These are phyloP conservation scores for Papilio dardanus DNA, from an alignment of 1,140 invertebrate species.

Conservation along the genomic window DNA sequence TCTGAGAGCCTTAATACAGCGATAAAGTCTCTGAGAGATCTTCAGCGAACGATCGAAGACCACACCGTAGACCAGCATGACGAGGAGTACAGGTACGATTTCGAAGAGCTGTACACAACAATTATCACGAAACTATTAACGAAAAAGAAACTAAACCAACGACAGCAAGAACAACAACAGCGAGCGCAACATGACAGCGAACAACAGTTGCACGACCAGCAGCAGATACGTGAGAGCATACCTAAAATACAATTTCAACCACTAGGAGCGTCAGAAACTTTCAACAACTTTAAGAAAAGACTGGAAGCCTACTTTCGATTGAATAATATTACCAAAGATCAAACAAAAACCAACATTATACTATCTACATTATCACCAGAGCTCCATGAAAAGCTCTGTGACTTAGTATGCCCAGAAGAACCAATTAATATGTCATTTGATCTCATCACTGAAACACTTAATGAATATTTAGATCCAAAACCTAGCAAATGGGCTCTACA, in stretches of 20 bases:
- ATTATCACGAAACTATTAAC: constrained; percentile 21
- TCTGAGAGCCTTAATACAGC: no score
- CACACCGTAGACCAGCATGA: constrained; percentile 18
- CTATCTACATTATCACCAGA: constrained; percentile 35
- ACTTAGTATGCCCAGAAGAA: constrained; percentile 39
- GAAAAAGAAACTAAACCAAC: no score
- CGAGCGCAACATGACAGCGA: no score
- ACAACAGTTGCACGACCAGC: no score
- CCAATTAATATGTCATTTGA: constrained; percentile 40
- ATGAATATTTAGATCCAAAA: constrained; percentile 5
- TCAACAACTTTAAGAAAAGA: constrained; percentile 34
- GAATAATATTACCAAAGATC: constrained; percentile 42
- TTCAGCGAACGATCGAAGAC: constrained; percentile 11
- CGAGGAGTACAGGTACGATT: constrained; percentile 16
- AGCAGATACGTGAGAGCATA: no score
- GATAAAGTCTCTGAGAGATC: no score
- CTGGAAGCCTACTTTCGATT: constrained; percentile 39
- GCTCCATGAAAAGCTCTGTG: constrained; percentile 33
- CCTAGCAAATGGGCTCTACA: constrained; percentile 31
- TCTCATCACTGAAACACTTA: constrained; percentile 37
- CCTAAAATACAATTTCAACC: constrained; percentile 32
- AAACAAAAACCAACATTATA: constrained; percentile 39
- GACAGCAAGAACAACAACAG: neutral
- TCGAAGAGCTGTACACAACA: constrained; percentile 22
- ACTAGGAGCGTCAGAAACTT: constrained; percentile 36